A percentile compares a stretch with the other conserved stretches of the same genome.
Evolutionary conservation across 2,797 vertebrate genomes (phyloP).

Genomic region (Knipowitschia caucasica): DNA sequence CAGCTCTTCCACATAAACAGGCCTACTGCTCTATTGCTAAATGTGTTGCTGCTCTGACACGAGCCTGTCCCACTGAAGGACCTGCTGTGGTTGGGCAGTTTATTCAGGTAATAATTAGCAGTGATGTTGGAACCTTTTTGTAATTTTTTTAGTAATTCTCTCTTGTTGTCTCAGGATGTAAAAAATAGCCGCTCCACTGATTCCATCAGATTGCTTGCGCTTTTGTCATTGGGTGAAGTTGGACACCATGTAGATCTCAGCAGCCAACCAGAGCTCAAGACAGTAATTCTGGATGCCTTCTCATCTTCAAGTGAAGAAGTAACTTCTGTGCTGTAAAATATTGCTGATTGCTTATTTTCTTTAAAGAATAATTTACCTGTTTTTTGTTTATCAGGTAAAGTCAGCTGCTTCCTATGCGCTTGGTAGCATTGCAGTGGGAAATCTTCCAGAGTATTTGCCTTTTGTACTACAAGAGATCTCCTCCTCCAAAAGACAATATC

Average conservation of each 20-base stretch:
- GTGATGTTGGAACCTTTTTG: neutral
- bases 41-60: slow-evolving; percentile 94
- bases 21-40: slow-evolving; percentile 99
- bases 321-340: neutral
- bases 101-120: slow-evolving; percentile 78
- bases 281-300: slow-evolving; percentile 95
- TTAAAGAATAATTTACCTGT: neutral
- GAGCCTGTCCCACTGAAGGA: slow-evolving; percentile 93
- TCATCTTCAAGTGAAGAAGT: slow-evolving; percentile 97
- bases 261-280: slow-evolving; percentile 93
- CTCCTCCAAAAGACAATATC: slow-evolving; percentile 94
- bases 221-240: slow-evolving; percentile 95
- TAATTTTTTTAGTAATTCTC: neutral
- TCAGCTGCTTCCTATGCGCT: slow-evolving; percentile 95
- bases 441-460: slow-evolving; percentile 95
- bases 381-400: slow-evolving; percentile 74
- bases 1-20: slow-evolving; percentile 95
- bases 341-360: neutral
- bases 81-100: slow-evolving; percentile 97
- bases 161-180: slow-evolving; percentile 76
- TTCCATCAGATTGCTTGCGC: slow-evolving; percentile 92
- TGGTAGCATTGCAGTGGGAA: slow-evolving; percentile 97
- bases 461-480: slow-evolving; percentile 98
- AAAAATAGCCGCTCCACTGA: slow-evolving; percentile 98
- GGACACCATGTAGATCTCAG: slow-evolving; percentile 98